phyloP scores from a whole-genome alignment of 2,888 invertebrate species.

The Catonia carolina region DNA sequence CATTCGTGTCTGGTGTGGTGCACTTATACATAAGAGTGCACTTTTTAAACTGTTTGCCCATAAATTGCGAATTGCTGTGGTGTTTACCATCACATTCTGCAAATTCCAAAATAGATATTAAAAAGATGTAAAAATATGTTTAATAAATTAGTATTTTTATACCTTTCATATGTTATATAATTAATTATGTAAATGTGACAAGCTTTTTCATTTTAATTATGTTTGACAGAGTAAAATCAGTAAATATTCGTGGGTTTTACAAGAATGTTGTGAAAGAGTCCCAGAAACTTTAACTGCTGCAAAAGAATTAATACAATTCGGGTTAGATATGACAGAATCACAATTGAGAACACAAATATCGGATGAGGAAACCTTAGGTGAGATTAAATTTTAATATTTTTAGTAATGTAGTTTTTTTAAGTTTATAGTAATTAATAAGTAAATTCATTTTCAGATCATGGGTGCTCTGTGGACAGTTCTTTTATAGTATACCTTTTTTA shows the following conservation, averaged over 20 bases:
- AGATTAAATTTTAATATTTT: slow-evolving; percentile 37
- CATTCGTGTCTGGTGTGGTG: too few species aligned
- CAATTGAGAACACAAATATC: slow-evolving; percentile 37
- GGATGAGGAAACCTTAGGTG: slow-evolving; percentile 32
- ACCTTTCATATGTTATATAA: too few species aligned
- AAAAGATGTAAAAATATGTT: too few species aligned
- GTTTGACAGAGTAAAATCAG: slow-evolving; percentile 58
- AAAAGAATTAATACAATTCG: slow-evolving; percentile 63
- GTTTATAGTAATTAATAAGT: background rate
- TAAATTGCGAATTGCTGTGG: too few species aligned
- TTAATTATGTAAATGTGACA: too few species aligned
- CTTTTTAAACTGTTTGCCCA: too few species aligned
- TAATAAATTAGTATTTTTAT: too few species aligned
- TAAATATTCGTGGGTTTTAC: slow-evolving; percentile 71
- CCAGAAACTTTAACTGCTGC: slow-evolving; percentile 67
- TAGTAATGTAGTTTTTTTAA: background rate
- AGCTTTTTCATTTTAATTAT: background rate
- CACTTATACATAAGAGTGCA: too few species aligned
- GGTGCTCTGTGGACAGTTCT: too few species aligned
- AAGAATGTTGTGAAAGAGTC: slow-evolving; percentile 68
- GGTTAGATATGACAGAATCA: slow-evolving; percentile 59
- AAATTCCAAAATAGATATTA: too few species aligned
- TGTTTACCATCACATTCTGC: too few species aligned
- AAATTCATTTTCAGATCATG: background rate
- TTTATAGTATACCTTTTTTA: too few species aligned